Base-by-base conservation (phyloP, 2,113 vertebrate species). In the Stigmatopora nigra region DNA sequence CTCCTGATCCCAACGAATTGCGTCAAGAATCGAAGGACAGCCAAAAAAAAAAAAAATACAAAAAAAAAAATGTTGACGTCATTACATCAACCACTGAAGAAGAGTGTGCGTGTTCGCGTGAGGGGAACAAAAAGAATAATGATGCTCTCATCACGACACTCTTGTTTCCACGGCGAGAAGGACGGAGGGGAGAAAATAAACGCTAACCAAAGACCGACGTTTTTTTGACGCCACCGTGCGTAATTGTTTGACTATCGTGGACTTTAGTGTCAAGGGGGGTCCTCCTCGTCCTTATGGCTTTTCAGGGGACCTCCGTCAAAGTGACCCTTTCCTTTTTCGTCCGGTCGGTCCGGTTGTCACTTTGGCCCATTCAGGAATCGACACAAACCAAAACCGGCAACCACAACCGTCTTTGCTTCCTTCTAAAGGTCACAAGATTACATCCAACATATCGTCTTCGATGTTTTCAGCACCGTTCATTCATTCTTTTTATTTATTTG, bases 401-500 rank as follows among this genome's bases (percentile, higher is more conserved):
- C 53, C 22, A 56, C 22, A 7, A 56, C 5, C 53, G 14, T 14
- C 20, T 15, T 13, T 53, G 52, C 52, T 53, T 53, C 10, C 20
- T 53, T 22, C 1, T 13, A 31, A 8, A 14, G 52, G 52, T 53
- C 20, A 10, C n/a, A n/a, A 38, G 12, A 45, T 17, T 41, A 55
- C 9, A 45, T 8, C 17, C 2, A 60, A 22, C 19, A 35, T 58
- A 14, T 48, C 51, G 31, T 41, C 0, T 31, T 57, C 36, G 12
- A 19, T 22, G 5, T 36, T 22, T 46, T 22, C 25, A 64, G 81
- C 83, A 87, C 80, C 87, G 88, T 88, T 79, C 69, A 87, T 44
- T 78, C 85, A 87, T 88, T 77, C 66, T 89, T 80, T 89, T 67
- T 91, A 89, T 92, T 91, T 92, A 89, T 91, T 91, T 87, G 76